A percentile compares a stretch with the other conserved stretches of the same genome.
Conservation (phyloP, 2,888 invertebrate species). For the Ditula angustiorana region DNA sequence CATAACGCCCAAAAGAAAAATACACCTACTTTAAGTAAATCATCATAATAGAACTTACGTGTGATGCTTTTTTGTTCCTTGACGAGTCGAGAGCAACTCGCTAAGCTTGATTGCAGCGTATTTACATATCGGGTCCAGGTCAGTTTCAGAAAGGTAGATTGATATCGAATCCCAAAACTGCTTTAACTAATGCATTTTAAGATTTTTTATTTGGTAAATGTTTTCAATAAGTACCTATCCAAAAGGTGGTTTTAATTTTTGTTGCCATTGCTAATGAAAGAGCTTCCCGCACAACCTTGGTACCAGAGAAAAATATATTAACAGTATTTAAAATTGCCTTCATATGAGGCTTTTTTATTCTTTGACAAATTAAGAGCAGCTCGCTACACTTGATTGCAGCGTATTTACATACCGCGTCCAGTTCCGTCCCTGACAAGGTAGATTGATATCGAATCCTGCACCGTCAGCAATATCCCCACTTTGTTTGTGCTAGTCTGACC, state of each 20-base stretch:
- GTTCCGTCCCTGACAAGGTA: slow-evolving; percentile 53
- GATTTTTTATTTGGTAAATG: too few species aligned
- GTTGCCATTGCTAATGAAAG: too few species aligned
- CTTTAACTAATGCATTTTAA: too few species aligned
- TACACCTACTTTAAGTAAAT: too few species aligned
- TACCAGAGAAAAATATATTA: too few species aligned
- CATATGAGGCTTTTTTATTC: neutral
- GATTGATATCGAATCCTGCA: slow-evolving; percentile 57
- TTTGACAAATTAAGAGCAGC: neutral
- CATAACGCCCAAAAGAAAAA: too few species aligned
- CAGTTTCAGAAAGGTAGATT: slow-evolving; percentile 57
- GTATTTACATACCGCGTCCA: slow-evolving; percentile 25
- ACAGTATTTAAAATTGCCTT: too few species aligned
- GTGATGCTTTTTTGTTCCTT: neutral
- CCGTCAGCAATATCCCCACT: slow-evolving; percentile 66
- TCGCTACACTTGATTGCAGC: slow-evolving; percentile 22
- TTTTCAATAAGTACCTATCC: too few species aligned
- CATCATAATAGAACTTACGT: too few species aligned
- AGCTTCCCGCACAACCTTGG: too few species aligned
- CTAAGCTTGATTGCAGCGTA: slow-evolving; percentile 22
- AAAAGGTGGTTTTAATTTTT: too few species aligned
- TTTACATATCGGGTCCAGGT: slow-evolving; percentile 22
- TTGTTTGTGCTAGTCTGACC: slow-evolving; percentile 78
- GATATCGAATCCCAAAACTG: slow-evolving; percentile 56
- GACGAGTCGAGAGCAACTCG: neutral